A percentile compares a stretch with the other conserved stretches of the same genome.
These are phyloP conservation scores for Myathropa florea DNA, from an alignment of 2,888 invertebrate genomes.

Conservation along the genomic window DNA sequence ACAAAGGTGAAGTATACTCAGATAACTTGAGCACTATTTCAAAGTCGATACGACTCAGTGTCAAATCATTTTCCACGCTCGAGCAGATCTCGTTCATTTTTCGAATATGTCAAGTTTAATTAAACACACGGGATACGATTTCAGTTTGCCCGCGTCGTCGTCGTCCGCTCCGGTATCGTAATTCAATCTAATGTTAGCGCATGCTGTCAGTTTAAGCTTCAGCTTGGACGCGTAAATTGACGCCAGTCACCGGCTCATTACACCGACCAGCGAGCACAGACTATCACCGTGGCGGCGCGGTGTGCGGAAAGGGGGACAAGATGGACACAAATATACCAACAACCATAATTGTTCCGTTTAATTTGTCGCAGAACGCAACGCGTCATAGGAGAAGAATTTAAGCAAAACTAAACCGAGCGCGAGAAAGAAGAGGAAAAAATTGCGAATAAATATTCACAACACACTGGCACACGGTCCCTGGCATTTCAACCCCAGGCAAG, in stretches of 20 bases:
- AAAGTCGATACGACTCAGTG: background rate
- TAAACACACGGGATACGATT: constrained; percentile 12
- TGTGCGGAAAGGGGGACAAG: background rate
- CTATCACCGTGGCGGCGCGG: background rate
- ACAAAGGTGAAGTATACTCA: background rate
- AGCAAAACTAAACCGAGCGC: background rate
- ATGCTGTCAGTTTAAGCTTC: constrained; percentile 17
- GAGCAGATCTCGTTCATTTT: background rate
- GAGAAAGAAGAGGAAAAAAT: background rate
- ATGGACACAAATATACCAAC: constrained; percentile 31
- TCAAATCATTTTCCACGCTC: constrained; percentile 6
- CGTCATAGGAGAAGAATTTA: constrained; percentile 30
- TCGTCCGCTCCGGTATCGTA: constrained; percentile 2
- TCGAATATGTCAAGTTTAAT: constrained; percentile 4
- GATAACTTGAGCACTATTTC: background rate
- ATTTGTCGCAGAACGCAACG: constrained; percentile 1
- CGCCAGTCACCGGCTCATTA: constrained; percentile 1
- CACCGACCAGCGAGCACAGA: background rate
- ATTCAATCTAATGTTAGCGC: constrained; percentile 34
- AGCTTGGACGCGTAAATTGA: background rate
- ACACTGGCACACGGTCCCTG: background rate
- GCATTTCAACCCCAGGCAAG: constrained; percentile 1
- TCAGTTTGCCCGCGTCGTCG: background rate
- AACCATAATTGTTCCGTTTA: constrained; percentile 1
- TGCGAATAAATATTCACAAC: constrained; percentile 41